Evolutionary conservation across 2,888 invertebrate species (phyloP).

Genomic region (Saturnia japonica): DNA sequence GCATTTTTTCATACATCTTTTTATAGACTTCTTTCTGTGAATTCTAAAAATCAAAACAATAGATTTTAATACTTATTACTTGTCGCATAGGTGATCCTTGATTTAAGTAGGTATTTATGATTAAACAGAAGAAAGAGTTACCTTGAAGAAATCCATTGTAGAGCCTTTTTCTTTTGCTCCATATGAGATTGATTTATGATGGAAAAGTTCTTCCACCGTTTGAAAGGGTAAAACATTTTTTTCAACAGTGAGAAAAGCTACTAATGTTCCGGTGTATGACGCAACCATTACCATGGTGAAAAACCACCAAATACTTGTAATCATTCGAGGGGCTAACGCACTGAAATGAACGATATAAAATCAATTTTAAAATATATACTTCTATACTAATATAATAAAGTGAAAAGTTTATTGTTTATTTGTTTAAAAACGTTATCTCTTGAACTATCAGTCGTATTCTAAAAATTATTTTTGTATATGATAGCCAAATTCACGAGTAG

Average conservation of each 20-base stretch:
- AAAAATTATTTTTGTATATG: too few species aligned
- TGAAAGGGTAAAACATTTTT: constrained; percentile 85
- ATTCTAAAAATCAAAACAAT: constrained; percentile 73
- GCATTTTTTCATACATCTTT: constrained; percentile 90
- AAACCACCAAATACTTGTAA: constrained; percentile 95
- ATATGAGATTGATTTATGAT: constrained; percentile 90
- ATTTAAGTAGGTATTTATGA: neutral
- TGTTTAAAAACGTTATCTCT: too few species aligned
- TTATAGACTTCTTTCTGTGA: constrained; percentile 86
- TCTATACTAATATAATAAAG: too few species aligned
- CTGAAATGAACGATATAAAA: constrained; percentile 67
- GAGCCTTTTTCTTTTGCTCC: constrained; percentile 92
- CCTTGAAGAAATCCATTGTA: constrained; percentile 93
- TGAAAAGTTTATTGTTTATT: too few species aligned
- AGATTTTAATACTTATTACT: neutral
- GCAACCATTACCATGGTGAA: constrained; percentile 93
- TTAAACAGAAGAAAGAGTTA: constrained; percentile 52
- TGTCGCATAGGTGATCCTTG: neutral
- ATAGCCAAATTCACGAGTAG: too few species aligned
- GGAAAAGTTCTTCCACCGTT: constrained; percentile 90
- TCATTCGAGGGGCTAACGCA: constrained; percentile 92
- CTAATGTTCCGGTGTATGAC: constrained; percentile 94
- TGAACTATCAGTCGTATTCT: too few species aligned
- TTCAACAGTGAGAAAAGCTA: constrained; percentile 93
- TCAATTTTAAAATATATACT: neutral